Evolutionary conservation across 2,797 vertebrate genomes (phyloP).

Genomic region (Clarias platycephalus): DNA sequence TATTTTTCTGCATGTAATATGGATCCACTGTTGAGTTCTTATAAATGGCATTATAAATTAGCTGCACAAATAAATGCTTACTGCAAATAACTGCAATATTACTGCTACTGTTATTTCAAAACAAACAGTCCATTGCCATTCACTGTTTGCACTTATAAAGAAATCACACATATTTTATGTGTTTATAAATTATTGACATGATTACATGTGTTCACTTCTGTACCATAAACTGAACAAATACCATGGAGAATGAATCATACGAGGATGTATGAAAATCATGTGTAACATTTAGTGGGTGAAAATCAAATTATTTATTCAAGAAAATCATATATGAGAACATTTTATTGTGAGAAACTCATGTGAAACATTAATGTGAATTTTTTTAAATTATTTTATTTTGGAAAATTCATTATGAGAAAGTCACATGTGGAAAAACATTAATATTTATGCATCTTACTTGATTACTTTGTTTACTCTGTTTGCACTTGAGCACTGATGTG

Average conservation of each 20-base stretch:
- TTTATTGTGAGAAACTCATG: background rate
- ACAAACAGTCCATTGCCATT: background rate
- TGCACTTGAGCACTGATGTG: background rate
- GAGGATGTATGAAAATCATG: background rate
- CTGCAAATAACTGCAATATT: background rate
- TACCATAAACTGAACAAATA: background rate
- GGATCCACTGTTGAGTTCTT: background rate
- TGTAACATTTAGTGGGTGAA: too few relatives aligned
- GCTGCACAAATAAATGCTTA: background rate
- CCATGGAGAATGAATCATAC: background rate
- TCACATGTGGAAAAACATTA: background rate
- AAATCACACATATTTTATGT: background rate
- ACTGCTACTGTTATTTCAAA: background rate
- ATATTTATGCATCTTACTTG: background rate
- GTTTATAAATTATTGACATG: background rate
- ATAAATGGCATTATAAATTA: background rate
- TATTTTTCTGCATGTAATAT: background rate
- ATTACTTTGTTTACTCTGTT: background rate
- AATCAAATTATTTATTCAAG: background rate
- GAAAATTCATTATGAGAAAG: background rate
- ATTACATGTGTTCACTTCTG: background rate
- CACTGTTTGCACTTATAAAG: background rate
- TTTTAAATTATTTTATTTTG: background rate
- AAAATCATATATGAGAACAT: background rate
- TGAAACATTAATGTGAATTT: background rate